These are phyloP conservation scores for Tachycineta bicolor DNA, from an alignment of 2,113 vertebrate species.

Conservation along the genomic window DNA sequence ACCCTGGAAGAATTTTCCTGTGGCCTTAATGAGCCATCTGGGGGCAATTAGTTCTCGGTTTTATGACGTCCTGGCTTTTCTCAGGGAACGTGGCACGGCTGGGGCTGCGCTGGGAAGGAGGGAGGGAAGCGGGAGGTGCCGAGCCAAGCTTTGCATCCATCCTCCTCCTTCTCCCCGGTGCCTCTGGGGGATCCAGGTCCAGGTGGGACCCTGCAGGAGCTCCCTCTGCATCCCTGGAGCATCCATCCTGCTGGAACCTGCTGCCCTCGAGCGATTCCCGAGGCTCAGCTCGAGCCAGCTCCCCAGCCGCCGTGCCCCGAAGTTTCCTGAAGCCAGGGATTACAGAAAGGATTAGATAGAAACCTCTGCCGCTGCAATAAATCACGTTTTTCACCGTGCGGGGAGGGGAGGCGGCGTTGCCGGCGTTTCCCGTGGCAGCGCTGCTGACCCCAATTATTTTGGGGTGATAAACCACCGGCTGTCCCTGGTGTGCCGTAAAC, in stretches of 20 bases:
- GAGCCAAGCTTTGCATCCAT: neutral
- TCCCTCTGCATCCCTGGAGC: accelerated
- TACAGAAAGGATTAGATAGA: neutral
- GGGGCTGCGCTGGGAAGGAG: neutral
- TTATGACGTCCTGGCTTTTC: slow-evolving; percentile 11
- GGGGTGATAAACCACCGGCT: neutral
- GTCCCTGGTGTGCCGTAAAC: neutral
- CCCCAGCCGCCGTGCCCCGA: neutral
- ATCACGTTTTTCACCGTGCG: neutral
- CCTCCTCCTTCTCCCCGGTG: neutral
- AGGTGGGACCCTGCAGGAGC: accelerated
- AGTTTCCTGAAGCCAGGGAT: neutral
- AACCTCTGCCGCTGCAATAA: neutral
- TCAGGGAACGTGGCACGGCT: neutral
- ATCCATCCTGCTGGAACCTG: neutral
- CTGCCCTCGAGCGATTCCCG: neutral
- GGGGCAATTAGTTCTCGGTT: neutral
- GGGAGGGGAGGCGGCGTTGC: neutral
- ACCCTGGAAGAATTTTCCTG: slow-evolving; percentile 2
- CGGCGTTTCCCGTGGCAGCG: neutral
- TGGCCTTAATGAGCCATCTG: slow-evolving; percentile 45
- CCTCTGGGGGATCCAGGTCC: neutral
- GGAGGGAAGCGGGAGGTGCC: neutral
- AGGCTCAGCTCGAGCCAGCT: neutral
- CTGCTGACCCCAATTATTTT: slow-evolving; percentile 20